Percentiles rank a stretch among this genome's conserved stretches.
These are phyloP conservation scores for Halcyon senegalensis DNA, from an alignment of 2,113 vertebrate species.

Conservation along the genomic window DNA sequence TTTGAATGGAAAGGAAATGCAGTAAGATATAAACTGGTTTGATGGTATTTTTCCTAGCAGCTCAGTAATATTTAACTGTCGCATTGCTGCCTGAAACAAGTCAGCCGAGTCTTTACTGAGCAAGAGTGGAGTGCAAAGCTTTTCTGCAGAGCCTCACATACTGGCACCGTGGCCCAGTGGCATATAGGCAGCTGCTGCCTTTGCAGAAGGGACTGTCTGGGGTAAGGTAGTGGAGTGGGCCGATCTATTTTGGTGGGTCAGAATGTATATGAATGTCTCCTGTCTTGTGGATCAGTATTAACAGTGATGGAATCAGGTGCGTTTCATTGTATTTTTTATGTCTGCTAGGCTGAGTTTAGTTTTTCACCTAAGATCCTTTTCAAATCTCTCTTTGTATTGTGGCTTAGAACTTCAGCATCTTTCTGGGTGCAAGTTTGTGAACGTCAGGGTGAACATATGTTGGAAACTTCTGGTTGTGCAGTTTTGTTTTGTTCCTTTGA, in stretches of 20 bases:
- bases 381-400: neutral
- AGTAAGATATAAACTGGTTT: neutral
- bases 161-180: rapidly evolving
- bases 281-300: neutral
- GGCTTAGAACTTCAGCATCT: neutral
- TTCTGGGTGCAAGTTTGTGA: neutral
- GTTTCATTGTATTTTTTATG: neutral
- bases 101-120: neutral
- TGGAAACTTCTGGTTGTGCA: neutral
- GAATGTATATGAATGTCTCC: rapidly evolving
- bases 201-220: neutral
- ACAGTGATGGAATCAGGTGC: neutral
- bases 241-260: neutral
- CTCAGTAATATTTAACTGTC: neutral
- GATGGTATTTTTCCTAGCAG: neutral
- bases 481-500: neutral
- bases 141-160: rapidly evolving
- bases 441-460: neutral
- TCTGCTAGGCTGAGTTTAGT: neutral
- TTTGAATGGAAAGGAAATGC: conserved; percentile 33
- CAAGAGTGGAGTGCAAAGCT: neutral
- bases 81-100: neutral
- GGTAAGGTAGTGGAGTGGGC: rapidly evolving
- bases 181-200: neutral
- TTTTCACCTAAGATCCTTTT: neutral